A percentile compares a stretch with the other conserved stretches of the same genome.
Evolutionary conservation across 2,888 invertebrate genomes (phyloP).

Genomic region (Eupithecia subfuscata): DNA sequence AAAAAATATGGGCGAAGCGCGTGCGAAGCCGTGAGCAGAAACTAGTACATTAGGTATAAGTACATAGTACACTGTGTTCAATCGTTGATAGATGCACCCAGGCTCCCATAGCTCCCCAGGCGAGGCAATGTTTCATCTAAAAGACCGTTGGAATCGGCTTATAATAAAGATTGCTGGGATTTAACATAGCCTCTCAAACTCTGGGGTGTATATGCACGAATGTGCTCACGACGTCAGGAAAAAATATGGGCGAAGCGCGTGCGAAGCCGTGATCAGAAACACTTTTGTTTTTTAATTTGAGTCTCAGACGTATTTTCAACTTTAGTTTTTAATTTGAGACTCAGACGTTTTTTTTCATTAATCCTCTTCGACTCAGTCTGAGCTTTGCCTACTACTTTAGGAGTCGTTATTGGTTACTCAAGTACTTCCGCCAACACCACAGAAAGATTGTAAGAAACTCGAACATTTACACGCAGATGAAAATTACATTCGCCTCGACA

Average conservation of each 20-base stretch:
- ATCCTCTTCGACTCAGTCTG: too few species aligned
- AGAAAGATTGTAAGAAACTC: neutral
- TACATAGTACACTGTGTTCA: constrained; percentile 23
- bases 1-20: neutral
- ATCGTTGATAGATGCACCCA: constrained; percentile 46
- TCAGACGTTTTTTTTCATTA: too few species aligned
- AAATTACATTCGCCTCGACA: neutral
- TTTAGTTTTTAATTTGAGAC: too few species aligned
- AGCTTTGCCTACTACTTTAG: too few species aligned
- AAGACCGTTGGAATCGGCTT: constrained; percentile 38
- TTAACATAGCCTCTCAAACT: too few species aligned
- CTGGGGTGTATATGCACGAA: too few species aligned
- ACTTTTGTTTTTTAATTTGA: neutral
- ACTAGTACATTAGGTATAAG: neutral
- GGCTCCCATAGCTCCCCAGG: too few species aligned
- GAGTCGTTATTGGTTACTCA: neutral
- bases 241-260: too few species aligned
- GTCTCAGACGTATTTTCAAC: too few species aligned
- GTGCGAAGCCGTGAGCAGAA: neutral
- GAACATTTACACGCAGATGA: neutral
- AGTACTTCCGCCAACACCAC: neutral
- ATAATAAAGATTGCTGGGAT: constrained; percentile 33
- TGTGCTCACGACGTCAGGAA: too few species aligned
- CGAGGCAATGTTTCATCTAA: constrained; percentile 49
- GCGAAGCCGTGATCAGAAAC: too few species aligned